Evolutionary conservation across 2,888 invertebrate species (phyloP).

Genomic region (Atrina japonica): DNA sequence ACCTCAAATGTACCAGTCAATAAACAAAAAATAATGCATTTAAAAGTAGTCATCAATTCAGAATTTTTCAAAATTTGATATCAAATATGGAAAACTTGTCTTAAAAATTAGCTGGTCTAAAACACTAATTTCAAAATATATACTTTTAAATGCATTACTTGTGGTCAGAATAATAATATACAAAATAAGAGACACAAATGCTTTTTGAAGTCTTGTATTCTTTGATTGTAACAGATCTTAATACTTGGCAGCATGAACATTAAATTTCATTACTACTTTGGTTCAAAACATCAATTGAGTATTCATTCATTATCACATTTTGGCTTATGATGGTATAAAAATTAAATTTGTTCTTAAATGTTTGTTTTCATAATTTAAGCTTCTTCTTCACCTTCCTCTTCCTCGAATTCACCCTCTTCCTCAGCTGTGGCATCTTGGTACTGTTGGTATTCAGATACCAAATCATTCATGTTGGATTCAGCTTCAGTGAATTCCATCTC

Average conservation of each 20-base stretch:
- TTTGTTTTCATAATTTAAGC: constrained; percentile 5
- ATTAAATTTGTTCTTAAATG: neutral
- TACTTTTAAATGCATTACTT: no score
- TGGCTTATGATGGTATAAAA: neutral
- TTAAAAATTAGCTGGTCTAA: no score
- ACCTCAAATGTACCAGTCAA: no score
- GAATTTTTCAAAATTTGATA: no score
- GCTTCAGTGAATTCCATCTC: constrained; percentile 87
- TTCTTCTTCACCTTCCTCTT: constrained; percentile 29
- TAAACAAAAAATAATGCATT: no score
- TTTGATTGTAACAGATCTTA: constrained; percentile 23
- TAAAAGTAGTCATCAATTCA: no score
- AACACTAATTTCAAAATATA: no score
- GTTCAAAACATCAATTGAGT: no score
- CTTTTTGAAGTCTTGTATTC: constrained; percentile 27
- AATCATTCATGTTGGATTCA: constrained; percentile 45
- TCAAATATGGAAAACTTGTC: no score
- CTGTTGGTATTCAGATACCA: constrained; percentile 44
- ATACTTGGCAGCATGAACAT: neutral
- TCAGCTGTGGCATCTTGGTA: constrained; percentile 39
- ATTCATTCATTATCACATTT: no score
- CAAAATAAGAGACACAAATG: constrained; percentile 69
- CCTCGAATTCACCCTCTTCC: constrained; percentile 26
- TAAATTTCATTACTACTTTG: no score
- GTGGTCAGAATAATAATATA: no score